Conservation (phyloP, 1,140 invertebrate species). For the Meloidogyne hapla region DNA sequence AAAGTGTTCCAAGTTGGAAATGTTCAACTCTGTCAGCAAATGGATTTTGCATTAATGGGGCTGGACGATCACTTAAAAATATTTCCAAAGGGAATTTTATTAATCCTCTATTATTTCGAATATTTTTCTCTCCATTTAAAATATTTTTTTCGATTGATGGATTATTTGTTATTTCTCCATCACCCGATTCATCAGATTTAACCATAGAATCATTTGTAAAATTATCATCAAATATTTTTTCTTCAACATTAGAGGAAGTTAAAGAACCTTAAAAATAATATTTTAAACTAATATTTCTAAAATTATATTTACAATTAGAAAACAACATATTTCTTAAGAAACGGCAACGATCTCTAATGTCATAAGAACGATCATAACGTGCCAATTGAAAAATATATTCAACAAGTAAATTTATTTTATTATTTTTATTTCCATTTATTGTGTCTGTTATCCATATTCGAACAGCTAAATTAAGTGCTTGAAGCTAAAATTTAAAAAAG, state of each 20-base stretch:
- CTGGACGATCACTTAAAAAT: conserved; percentile 87
- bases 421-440: conserved; percentile 7
- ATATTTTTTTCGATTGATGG: neutral
- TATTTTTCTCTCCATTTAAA: neutral
- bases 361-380: conserved; percentile 95
- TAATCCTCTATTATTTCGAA: too few relatives aligned
- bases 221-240: too few relatives aligned
- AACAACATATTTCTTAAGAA: conserved; percentile 56
- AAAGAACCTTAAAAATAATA: neutral
- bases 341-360: conserved; percentile 81
- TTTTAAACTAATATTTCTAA: too few relatives aligned
- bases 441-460: conserved; percentile 73
- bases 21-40: conserved; percentile 73
- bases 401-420: conserved; percentile 69
- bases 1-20: conserved; percentile 89
- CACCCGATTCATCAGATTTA: too few relatives aligned
- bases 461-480: conserved; percentile 89
- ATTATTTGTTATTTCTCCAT: too few relatives aligned
- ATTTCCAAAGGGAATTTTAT: conserved; percentile 67
- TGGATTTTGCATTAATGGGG: conserved; percentile 75
- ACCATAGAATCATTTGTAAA: too few relatives aligned
- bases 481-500: conserved; percentile 78
- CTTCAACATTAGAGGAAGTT: neutral
- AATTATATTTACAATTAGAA: conserved; percentile 18
- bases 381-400: conserved; percentile 93